phyloP scores from a whole-genome alignment of 2,797 vertebrate genomes.

The Myioborus miniatus region DNA sequence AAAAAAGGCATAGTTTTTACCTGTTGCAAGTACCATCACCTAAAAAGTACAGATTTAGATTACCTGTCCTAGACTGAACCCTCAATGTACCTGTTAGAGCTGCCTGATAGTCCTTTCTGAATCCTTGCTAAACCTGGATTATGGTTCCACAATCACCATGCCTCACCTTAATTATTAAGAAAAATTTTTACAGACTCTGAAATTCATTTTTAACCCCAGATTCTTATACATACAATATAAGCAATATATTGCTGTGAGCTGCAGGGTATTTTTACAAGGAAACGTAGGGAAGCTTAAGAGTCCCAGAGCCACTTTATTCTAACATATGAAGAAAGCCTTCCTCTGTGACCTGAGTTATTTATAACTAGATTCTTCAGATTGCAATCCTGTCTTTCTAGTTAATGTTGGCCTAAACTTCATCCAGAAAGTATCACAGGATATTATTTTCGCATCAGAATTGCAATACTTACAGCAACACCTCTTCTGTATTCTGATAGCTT shows the following conservation, averaged over 20 bases:
- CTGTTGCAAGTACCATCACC: neutral
- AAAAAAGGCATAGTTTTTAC: neutral
- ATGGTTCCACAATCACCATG: neutral
- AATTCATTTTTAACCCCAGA: neutral
- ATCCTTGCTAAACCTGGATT: neutral
- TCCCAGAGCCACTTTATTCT: neutral
- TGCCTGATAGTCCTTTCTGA: neutral
- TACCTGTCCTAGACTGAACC: neutral
- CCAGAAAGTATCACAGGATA: neutral
- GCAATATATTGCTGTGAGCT: neutral
- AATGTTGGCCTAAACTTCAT: neutral
- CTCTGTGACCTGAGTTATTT: neutral
- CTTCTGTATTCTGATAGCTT: neutral
- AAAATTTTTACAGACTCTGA: neutral
- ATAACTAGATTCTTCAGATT: neutral
- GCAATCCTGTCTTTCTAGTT: neutral
- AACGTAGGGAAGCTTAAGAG: neutral
- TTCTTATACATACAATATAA: neutral
- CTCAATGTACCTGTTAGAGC: neutral
- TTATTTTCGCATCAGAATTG: neutral
- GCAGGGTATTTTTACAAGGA: neutral
- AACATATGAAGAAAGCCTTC: neutral
- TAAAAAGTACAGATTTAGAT: neutral
- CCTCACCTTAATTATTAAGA: neutral
- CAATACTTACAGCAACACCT: rapidly evolving